A percentile compares a stretch with the other conserved stretches of the same genome.
These are phyloP conservation scores for Entomobrya proxima DNA, from an alignment of 2,888 invertebrate species.

Conservation along the genomic window DNA sequence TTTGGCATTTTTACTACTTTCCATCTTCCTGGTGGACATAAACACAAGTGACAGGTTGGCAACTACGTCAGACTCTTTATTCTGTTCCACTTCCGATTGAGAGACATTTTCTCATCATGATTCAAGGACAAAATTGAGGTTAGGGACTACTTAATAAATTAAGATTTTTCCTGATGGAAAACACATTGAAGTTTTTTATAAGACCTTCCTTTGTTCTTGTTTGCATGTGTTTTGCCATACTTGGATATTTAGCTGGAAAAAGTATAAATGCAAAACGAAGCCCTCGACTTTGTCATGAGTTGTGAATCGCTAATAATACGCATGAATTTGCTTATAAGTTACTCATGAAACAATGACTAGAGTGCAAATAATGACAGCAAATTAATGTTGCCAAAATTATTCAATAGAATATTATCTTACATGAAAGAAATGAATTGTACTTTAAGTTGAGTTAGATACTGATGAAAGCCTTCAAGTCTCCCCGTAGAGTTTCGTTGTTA, in stretches of 20 bases:
- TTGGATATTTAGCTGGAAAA: too few species aligned
- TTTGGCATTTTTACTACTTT: not conserved
- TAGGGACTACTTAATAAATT: constrained; percentile 7
- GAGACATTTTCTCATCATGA: constrained; percentile 10
- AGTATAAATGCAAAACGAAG: too few species aligned
- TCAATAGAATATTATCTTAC: constrained; percentile 11
- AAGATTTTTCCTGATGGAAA: not conserved
- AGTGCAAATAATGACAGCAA: too few species aligned
- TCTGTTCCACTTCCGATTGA: constrained; percentile 16
- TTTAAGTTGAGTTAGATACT: constrained; percentile 26
- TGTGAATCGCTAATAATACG: not conserved
- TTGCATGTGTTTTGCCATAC: too few species aligned
- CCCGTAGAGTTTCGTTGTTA: not conserved
- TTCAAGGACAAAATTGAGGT: constrained; percentile 32
- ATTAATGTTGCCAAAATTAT: not conserved
- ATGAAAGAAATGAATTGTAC: constrained; percentile 42
- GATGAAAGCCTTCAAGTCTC: constrained; percentile 33
- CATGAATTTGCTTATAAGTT: too few species aligned
- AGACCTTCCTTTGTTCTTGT: too few species aligned
- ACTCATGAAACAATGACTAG: too few species aligned
- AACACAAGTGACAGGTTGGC: not conserved
- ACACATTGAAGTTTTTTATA: too few species aligned
- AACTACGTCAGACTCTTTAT: constrained; percentile 17
- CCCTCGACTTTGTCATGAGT: not conserved
- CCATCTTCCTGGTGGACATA: not conserved